Evolutionary conservation across 92 coral and sea anemone species (phyloP), one percentile per base, ranked within the genome.

Genomic region (Zoanthus sociatus): DNA sequence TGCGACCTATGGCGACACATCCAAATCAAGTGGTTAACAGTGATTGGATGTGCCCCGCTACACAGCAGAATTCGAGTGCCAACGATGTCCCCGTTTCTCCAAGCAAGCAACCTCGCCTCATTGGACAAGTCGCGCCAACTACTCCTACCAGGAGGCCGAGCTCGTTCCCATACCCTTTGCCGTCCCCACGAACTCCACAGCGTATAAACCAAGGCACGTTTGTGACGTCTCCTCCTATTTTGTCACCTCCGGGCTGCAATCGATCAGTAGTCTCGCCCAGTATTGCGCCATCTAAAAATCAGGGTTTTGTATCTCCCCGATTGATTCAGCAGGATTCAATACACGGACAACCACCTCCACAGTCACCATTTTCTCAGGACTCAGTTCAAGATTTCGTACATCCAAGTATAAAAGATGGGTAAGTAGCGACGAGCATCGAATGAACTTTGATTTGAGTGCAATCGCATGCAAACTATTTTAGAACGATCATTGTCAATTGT

Each of bases 1-100:
- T 95, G 73, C 84, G 99, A 78, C 99, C 99, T 3, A 97, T 96
- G 56, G 99, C 99, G 5, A 97, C 99, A 7, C 99, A 97, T 74
- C 94, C 99, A 63, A 79, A 78, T 84, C 94, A 93, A 78, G 87
- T 88, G 53, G 83, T 76, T 12, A 94, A 84, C n/a, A 37, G 87
- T 53, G 96, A 94, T 31, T 93, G 95, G 95, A 78, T 91, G 56
- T 78, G 90, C 16, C 92, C 93, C 32, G 77, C 88, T n/a, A 72
- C 82, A 69, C 91, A 84, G 64, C 83, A 61, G 7, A 93, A 79
- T 74, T 26, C 87, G 56, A 91, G 84, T 54, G 46, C 81, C 56
- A 90, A 73, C 69, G 99, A 97, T 3, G 88, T 88, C 18, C 99
- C 99, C 11, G 92, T 95, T 66, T 97, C 98, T n/a, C 99, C 99